Evolutionary conservation across 2,888 invertebrate genomes (phyloP).

Genomic region (Aporophyla nigra): DNA sequence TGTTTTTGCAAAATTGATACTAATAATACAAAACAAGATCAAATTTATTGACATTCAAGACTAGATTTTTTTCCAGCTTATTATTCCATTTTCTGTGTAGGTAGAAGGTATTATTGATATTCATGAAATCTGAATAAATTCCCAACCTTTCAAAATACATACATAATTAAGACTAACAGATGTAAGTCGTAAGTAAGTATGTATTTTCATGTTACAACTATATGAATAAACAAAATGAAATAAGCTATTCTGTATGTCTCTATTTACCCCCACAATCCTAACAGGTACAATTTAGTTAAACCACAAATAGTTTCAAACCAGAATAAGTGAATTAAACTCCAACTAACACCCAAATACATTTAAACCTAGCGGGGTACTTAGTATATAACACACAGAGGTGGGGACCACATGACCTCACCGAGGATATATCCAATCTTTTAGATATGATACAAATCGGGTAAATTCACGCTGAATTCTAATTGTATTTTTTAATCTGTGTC

Average conservation of each 20-base stretch:
- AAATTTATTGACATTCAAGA: neutral
- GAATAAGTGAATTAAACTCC: neutral
- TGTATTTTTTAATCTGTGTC: neutral
- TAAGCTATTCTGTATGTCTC: neutral
- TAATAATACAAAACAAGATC: neutral
- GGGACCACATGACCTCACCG: too few relatives aligned
- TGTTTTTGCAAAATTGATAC: neutral
- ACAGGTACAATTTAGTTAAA: neutral
- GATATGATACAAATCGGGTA: neutral
- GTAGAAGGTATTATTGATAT: constrained; percentile 7
- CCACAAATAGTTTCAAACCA: neutral
- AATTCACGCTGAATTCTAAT: neutral
- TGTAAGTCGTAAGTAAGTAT: too few relatives aligned
- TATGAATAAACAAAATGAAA: neutral
- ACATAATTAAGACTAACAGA: neutral
- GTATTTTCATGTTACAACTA: neutral
- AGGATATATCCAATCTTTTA: too few relatives aligned
- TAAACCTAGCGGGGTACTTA: neutral
- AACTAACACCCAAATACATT: neutral
- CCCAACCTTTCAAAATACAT: neutral
- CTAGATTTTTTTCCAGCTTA: neutral
- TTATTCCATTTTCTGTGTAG: neutral
- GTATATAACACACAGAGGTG: neutral
- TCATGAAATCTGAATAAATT: neutral
- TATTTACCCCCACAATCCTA: neutral